phyloP scores from a whole-genome alignment of 2,888 invertebrate genomes.

The Patella ulyssiponensis region DNA sequence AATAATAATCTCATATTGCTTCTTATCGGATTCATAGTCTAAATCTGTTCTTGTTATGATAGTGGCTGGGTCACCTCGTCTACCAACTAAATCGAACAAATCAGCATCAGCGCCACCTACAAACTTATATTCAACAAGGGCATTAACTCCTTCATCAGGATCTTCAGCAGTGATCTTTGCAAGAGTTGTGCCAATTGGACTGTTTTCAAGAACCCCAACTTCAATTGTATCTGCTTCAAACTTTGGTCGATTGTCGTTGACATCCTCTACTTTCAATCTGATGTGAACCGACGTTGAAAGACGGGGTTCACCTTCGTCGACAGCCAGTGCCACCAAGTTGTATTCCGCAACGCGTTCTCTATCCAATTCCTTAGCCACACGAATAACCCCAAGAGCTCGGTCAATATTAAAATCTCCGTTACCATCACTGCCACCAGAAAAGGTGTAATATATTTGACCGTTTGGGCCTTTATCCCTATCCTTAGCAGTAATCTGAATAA shows the following conservation, averaged over 20 bases:
- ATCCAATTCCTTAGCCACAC: slow-evolving; percentile 91
- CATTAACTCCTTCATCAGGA: slow-evolving; percentile 93
- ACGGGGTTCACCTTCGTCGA: slow-evolving; percentile 87
- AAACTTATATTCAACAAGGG: slow-evolving; percentile 93
- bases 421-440: slow-evolving; percentile 74
- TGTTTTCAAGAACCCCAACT: slow-evolving; percentile 93
- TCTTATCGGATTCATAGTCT: slow-evolving; percentile 95
- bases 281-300: slow-evolving; percentile 77
- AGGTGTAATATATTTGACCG: slow-evolving; percentile 84
- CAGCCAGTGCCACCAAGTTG: slow-evolving; percentile 87
- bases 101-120: slow-evolving; percentile 87
- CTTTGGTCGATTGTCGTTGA: slow-evolving; percentile 94
- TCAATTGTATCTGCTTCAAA: slow-evolving; percentile 91
- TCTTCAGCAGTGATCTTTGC: slow-evolving; percentile 93
- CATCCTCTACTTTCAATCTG: slow-evolving; percentile 93
- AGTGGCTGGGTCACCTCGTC: slow-evolving; percentile 83
- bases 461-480: slow-evolving; percentile 92
- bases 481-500: slow-evolving; percentile 90
- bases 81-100: slow-evolving; percentile 80
- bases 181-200: slow-evolving; percentile 94
- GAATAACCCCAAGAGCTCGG: slow-evolving; percentile 90
- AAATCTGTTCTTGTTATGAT: slow-evolving; percentile 90
- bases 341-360: slow-evolving; percentile 90
- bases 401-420: slow-evolving; percentile 94
- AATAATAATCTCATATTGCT: slow-evolving; percentile 89